Percentiles rank a stretch among this genome's conserved stretches.
These are phyloP conservation scores for Pampus argenteus DNA, from an alignment of 2,797 vertebrate species.

Conservation along the genomic window DNA sequence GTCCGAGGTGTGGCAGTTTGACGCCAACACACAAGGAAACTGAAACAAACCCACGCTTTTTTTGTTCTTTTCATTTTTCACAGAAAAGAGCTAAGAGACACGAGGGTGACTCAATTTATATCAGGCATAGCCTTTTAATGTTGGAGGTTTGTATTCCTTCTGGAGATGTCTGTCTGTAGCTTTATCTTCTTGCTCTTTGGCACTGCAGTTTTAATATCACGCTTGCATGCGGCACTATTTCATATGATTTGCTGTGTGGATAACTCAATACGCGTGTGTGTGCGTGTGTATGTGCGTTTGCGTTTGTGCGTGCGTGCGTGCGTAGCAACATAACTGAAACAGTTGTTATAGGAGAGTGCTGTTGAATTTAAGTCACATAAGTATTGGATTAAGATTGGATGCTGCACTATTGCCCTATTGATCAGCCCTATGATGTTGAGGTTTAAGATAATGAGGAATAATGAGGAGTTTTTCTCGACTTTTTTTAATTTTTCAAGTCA, in stretches of 20 bases:
- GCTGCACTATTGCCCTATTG: background rate
- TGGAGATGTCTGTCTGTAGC: constrained; percentile 60
- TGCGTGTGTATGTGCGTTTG: constrained; percentile 17
- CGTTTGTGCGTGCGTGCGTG: constrained; percentile 23
- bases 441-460: background rate
- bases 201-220: constrained; percentile 70
- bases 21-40: constrained; percentile 53
- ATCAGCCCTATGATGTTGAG: constrained; percentile 3
- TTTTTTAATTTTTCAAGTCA: background rate
- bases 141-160: constrained; percentile 91
- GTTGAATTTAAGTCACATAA: constrained; percentile 49
- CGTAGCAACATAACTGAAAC: constrained; percentile 53
- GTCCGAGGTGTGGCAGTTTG: constrained; percentile 52
- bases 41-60: constrained; percentile 70
- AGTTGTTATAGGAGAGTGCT: constrained; percentile 72
- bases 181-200: constrained; percentile 75
- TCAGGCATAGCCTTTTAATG: constrained; percentile 99
- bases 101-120: constrained; percentile 99
- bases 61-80: constrained; percentile 86
- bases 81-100: constrained; percentile 98
- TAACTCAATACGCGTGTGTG: constrained; percentile 24
- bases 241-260: constrained; percentile 42
- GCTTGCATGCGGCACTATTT: constrained; percentile 77
- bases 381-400: constrained; percentile 4
- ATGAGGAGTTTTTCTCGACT: background rate